Percentiles rank a stretch among this genome's conserved stretches.
Conservation (phyloP, 2,113 vertebrate species). For the Heliornis fulica region DNA sequence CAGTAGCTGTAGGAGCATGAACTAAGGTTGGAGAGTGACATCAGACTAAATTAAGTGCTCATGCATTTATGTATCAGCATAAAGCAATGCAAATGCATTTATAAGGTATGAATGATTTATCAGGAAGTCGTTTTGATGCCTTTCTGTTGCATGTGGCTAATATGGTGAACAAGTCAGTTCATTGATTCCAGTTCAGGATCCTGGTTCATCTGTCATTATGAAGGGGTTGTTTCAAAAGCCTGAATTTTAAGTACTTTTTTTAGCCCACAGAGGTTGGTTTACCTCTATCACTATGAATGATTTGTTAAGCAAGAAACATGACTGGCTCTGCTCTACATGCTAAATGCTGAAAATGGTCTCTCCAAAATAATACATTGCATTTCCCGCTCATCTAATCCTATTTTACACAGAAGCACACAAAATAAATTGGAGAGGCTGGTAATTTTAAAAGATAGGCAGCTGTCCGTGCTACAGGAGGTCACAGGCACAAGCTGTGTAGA, state of each 20-base stretch:
- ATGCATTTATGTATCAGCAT: constrained; percentile 68
- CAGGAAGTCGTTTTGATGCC: constrained; percentile 36
- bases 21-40: constrained; percentile 36
- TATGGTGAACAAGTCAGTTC: constrained; percentile 37
- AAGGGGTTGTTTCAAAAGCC: neutral
- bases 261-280: neutral
- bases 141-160: constrained; percentile 24
- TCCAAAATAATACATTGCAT: constrained; percentile 1
- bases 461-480: constrained; percentile 1
- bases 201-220: neutral
- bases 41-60: constrained; percentile 72
- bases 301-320: constrained; percentile 14
- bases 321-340: neutral
- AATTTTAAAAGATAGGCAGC: constrained; percentile 48
- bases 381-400: neutral
- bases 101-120: constrained; percentile 68
- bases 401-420: neutral
- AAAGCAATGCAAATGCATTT: constrained; percentile 23
- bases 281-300: neutral
- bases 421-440: neutral
- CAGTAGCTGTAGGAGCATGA: neutral
- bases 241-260: constrained; percentile 8
- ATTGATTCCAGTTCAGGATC: neutral
- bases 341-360: constrained; percentile 11
- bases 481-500: neutral